phyloP scores from a whole-genome alignment of 64 coral and sea anemone species.

The Dendrophyllia cribrosa region DNA sequence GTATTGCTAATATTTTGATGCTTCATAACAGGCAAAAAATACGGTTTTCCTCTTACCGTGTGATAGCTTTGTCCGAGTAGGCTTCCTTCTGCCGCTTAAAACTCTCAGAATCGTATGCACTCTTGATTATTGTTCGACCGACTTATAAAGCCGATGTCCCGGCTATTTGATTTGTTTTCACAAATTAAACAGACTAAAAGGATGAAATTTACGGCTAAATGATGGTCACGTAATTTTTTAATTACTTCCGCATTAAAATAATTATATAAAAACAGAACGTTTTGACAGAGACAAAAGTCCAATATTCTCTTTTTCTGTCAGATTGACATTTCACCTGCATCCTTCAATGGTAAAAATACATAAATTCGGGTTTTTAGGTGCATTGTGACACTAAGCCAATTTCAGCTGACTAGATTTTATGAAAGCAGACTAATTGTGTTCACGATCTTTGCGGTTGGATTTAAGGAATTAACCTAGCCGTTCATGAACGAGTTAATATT shows the following conservation, averaged over 20 bases:
- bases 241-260: slow-evolving; percentile 17
- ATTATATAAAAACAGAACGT: neutral
- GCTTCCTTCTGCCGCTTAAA: slow-evolving; percentile 2
- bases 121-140: neutral
- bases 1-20: neutral
- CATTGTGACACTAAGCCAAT: too few relatives aligned
- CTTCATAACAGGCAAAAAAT: neutral
- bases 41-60: neutral
- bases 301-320: neutral
- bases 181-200: slow-evolving; percentile 31
- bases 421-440: too few relatives aligned
- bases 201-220: neutral
- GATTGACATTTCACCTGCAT: neutral
- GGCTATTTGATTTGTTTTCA: neutral
- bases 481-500: neutral
- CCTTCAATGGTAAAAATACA: neutral
- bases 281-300: neutral
- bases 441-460: neutral
- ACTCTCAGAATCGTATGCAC: neutral
- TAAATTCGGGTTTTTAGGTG: neutral
- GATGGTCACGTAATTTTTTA: neutral
- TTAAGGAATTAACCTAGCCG: neutral
- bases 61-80: too few relatives aligned
- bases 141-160: neutral
- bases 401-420: too few relatives aligned